phyloP scores from a whole-genome alignment of 2,888 invertebrate species.

The Drosophila gaucha region DNA sequence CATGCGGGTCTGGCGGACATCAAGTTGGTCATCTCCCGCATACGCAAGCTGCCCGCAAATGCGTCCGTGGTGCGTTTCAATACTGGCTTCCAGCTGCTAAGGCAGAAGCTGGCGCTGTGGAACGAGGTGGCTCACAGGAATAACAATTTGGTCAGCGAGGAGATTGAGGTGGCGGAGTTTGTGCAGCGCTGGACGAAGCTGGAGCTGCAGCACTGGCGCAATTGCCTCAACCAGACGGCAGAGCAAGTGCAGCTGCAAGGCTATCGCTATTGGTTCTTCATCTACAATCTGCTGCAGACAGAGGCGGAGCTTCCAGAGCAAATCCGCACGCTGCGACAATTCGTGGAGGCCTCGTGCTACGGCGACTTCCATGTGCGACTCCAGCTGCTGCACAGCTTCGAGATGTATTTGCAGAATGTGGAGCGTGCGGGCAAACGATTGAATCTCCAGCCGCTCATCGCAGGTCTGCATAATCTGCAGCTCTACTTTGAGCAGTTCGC shows the following conservation, averaged over 20 bases:
- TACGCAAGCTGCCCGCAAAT: constrained; percentile 90
- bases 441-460: constrained; percentile 85
- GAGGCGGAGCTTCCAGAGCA: constrained; percentile 65
- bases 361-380: constrained; percentile 93
- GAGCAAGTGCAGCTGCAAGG: constrained; percentile 88
- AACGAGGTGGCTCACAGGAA: constrained; percentile 95
- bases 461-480: constrained; percentile 92
- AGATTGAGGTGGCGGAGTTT: constrained; percentile 90
- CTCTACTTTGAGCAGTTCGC: constrained; percentile 93
- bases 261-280: constrained; percentile 95
- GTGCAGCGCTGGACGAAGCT: constrained; percentile 96
- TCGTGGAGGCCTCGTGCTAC: constrained; percentile 92
- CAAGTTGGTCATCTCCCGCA: constrained; percentile 86
- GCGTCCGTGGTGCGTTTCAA: constrained; percentile 95
- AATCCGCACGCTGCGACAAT: constrained; percentile 89
- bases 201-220: constrained; percentile 95
- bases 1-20: constrained; percentile 94
- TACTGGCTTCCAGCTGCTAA: constrained; percentile 94
- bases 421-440: constrained; percentile 43
- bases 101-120: constrained; percentile 95
- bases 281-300: constrained; percentile 89
- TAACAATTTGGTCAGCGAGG: constrained; percentile 91
- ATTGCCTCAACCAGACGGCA: constrained; percentile 89
- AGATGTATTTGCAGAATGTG: constrained; percentile 90
- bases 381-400: constrained; percentile 91